phyloP scores from a whole-genome alignment of 2,888 invertebrate genomes.

The Ophion obscuratus region DNA sequence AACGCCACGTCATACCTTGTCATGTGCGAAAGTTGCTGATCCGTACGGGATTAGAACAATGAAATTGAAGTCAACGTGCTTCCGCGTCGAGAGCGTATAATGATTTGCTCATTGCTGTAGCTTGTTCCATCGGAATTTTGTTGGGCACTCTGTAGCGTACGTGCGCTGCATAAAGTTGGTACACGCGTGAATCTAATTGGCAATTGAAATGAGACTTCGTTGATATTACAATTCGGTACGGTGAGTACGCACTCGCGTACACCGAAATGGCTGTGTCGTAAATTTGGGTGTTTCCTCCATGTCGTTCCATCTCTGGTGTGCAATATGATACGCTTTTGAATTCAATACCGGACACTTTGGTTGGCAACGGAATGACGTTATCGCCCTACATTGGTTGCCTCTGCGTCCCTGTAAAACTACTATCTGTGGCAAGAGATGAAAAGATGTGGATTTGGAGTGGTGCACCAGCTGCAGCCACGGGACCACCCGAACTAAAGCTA shows the following conservation, averaged over 20 bases:
- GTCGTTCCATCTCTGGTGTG: conserved; percentile 14
- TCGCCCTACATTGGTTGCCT: conserved; percentile 43
- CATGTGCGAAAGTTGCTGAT: conserved; percentile 10
- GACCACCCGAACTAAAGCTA: conserved; percentile 2
- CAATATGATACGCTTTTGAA: conserved; percentile 46
- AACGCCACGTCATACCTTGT: conserved; percentile 2
- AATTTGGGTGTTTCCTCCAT: conserved; percentile 56
- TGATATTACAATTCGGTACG: conserved; percentile 39
- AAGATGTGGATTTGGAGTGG: conserved; percentile 24
- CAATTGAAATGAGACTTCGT: conserved; percentile 58
- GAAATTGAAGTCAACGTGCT: conserved; percentile 35
- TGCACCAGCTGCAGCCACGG: conserved; percentile 33
- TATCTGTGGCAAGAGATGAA: conserved; percentile 44
- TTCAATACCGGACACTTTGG: conserved; percentile 51
- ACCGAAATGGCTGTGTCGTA: conserved; percentile 47
- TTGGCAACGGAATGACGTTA: conserved; percentile 46
- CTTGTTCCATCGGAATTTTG: conserved; percentile 36
- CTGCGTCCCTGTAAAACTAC: conserved; percentile 50
- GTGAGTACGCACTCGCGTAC: conserved; percentile 37
- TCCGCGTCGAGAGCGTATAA: conserved; percentile 45
- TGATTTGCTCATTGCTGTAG: conserved; percentile 23
- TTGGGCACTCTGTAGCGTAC: not conserved
- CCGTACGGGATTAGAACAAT: conserved; percentile 36
- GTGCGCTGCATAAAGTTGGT: not conserved
- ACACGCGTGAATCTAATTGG: conserved; percentile 42